phyloP scores from a whole-genome alignment of 2,113 vertebrate genomes.

The Cebus imitator region DNA sequence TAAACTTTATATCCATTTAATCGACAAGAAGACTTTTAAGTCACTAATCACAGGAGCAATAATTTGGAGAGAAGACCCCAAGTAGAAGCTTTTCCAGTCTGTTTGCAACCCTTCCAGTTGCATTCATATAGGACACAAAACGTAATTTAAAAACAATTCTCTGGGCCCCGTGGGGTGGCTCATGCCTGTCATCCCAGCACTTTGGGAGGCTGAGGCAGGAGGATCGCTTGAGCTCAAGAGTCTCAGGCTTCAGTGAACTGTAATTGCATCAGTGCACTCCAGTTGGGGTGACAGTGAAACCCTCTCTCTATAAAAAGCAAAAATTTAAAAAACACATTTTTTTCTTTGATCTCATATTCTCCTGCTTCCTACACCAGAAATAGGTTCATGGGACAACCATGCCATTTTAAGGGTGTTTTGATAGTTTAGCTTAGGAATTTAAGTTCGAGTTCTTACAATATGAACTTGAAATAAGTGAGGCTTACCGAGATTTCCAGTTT shows the following conservation, averaged over 20 bases:
- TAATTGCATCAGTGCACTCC: too few species aligned
- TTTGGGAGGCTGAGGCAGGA: too few species aligned
- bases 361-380: not conserved
- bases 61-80: not conserved
- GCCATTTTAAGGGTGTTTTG: not conserved
- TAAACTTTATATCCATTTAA: not conserved
- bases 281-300: too few species aligned
- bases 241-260: too few species aligned
- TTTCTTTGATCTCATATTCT: not conserved
- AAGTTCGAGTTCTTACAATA: not conserved
- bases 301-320: too few species aligned
- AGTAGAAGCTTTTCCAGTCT: not conserved
- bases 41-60: not conserved
- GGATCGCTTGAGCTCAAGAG: too few species aligned
- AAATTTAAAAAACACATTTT: too few species aligned
- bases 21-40: not conserved
- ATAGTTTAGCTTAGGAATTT: not conserved
- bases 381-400: not conserved
- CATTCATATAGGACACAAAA: fast-evolving
- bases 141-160: not conserved
- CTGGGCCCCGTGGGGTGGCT: too few species aligned
- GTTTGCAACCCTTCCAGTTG: fast-evolving
- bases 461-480: slow-evolving; percentile 28
- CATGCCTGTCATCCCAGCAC: too few species aligned
- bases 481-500: not conserved